Evolutionary conservation across 2,888 invertebrate genomes (phyloP).

Genomic region (Ichneumoninae sp.): DNA sequence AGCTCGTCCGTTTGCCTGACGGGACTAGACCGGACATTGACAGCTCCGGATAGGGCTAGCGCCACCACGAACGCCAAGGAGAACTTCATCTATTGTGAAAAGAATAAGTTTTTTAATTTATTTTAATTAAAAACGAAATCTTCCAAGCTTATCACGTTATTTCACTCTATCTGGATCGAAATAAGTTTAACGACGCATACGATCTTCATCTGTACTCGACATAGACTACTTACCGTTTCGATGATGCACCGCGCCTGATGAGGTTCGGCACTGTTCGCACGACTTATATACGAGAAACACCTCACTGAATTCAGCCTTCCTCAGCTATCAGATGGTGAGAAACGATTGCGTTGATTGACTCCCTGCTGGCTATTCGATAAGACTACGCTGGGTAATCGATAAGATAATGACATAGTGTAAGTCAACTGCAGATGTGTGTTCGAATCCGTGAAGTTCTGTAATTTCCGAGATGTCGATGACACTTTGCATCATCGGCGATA

Average conservation of each 20-base stretch:
- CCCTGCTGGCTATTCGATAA: conserved; percentile 44
- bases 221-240: conserved; percentile 47
- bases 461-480: conserved; percentile 9
- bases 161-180: neutral
- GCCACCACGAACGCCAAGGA: conserved; percentile 66
- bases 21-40: conserved; percentile 59
- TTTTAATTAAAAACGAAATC: neutral
- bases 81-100: conserved; percentile 68
- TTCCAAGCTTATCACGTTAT: neutral
- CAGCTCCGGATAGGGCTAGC: conserved; percentile 62
- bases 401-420: conserved; percentile 43
- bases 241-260: conserved; percentile 39
- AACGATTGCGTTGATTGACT: conserved; percentile 17
- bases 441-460: neutral
- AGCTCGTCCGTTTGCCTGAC: conserved; percentile 54
- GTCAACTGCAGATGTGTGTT: neutral
- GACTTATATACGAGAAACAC: conserved; percentile 54
- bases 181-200: neutral
- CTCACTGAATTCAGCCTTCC: conserved; percentile 26
- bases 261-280: neutral
- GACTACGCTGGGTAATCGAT: conserved; percentile 42
- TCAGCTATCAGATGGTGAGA: conserved; percentile 19
- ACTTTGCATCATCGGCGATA: conserved; percentile 30
- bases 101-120: neutral
- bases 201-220: conserved; percentile 1